Percentiles rank a stretch among this genome's conserved stretches.
These are phyloP conservation scores for Hirtodrosophila duncani DNA, from an alignment of 2,888 invertebrate genomes.

Conservation along the genomic window DNA sequence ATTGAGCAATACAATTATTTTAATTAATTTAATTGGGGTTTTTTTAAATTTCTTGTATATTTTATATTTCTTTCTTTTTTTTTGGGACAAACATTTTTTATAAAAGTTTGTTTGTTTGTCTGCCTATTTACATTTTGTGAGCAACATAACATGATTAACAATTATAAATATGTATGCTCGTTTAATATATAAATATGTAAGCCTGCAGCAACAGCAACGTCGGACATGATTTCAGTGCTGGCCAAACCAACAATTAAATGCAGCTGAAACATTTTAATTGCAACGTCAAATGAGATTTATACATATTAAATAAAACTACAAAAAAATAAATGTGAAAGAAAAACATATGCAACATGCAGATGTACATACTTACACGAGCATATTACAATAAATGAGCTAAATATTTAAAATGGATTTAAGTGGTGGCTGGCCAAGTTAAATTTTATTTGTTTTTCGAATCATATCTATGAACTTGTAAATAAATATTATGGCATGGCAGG, in stretches of 20 bases:
- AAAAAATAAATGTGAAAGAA: too few relatives aligned
- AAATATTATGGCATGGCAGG: too few relatives aligned
- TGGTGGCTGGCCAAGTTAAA: too few relatives aligned
- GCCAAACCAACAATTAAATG: conserved; percentile 22
- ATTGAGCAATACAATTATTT: conserved; percentile 16
- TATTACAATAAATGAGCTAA: too few relatives aligned
- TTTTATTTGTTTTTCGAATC: too few relatives aligned
- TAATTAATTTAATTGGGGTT: conserved; percentile 37
- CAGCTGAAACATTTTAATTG: conserved; percentile 23
- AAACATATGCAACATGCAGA: neutral
- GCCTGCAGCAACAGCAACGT: conserved; percentile 1
- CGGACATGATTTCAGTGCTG: neutral
- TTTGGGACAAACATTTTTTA: neutral
- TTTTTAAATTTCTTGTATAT: conserved; percentile 1
- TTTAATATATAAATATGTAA: neutral
- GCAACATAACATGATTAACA: conserved; percentile 25
- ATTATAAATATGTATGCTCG: neutral
- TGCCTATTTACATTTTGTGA: conserved; percentile 34
- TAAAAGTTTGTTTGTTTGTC: conserved; percentile 1
- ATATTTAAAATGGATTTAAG: too few relatives aligned
- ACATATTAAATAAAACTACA: conserved; percentile 13
- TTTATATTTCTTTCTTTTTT: conserved; percentile 1
- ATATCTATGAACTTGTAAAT: too few relatives aligned
- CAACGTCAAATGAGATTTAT: conserved; percentile 1
- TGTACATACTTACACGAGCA: neutral